phyloP scores from a whole-genome alignment of 2,888 invertebrate species.

The Augochlorella aurata region DNA sequence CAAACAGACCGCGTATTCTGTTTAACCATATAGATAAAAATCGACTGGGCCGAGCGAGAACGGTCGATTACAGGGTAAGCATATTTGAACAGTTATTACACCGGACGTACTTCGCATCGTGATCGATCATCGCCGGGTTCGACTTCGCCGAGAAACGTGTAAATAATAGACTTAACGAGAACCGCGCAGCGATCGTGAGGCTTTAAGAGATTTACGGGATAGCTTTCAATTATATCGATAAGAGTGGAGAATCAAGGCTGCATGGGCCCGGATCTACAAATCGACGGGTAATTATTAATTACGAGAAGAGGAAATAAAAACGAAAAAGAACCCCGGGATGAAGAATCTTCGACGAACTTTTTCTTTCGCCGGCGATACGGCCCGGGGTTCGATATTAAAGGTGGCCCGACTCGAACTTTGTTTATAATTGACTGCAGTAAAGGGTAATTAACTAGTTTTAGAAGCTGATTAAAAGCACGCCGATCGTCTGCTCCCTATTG shows the following conservation, averaged over 20 bases:
- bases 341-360: not conserved
- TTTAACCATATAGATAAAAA: constrained; percentile 42
- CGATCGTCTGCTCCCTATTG: constrained; percentile 12
- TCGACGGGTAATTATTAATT: constrained; percentile 31
- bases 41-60: constrained; percentile 31
- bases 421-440: not conserved
- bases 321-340: not conserved
- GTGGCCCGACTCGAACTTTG: not conserved
- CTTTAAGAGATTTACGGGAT: not conserved
- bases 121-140: constrained; percentile 43
- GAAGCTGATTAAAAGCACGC: constrained; percentile 18
- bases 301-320: not conserved
- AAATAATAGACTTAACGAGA: constrained; percentile 48
- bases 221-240: constrained; percentile 26
- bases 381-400: not conserved
- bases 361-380: not conserved
- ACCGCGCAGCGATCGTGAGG: not conserved
- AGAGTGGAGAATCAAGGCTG: not conserved
- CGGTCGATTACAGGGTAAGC: constrained; percentile 47
- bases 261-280: constrained; percentile 5
- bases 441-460: constrained; percentile 11
- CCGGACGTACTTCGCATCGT: constrained; percentile 32
- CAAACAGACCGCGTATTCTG: constrained; percentile 9
- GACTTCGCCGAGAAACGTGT: constrained; percentile 26
- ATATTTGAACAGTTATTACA: constrained; percentile 52